phyloP scores from a whole-genome alignment of 2,888 invertebrate genomes.

The Aethes cnicana region DNA sequence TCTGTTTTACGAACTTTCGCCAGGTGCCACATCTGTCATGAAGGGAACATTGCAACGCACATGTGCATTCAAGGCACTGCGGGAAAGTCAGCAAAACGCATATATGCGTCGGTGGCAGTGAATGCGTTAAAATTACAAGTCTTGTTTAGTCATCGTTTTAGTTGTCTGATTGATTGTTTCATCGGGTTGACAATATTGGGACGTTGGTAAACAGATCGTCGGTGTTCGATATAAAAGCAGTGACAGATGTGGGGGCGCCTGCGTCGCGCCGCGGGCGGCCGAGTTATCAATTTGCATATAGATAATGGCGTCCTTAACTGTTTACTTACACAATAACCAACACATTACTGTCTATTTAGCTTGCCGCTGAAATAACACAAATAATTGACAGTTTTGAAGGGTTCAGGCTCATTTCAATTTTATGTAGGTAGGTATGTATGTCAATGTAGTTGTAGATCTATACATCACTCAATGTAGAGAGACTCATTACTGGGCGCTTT shows the following conservation, averaged over 20 bases:
- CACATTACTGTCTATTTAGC: slow-evolving; percentile 17
- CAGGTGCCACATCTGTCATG: too few species aligned
- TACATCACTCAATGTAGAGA: too few species aligned
- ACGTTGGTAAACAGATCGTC: slow-evolving; percentile 5
- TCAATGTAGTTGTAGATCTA: too few species aligned
- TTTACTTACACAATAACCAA: slow-evolving; percentile 19
- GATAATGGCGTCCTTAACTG: slow-evolving; percentile 42
- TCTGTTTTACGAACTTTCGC: too few species aligned
- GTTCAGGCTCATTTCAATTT: too few species aligned
- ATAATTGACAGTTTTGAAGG: too few species aligned
- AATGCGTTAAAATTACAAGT: not conserved
- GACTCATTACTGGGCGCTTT: too few species aligned
- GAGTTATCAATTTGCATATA: slow-evolving; percentile 55
- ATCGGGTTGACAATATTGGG: not conserved
- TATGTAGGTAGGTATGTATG: too few species aligned
- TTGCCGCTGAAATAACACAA: not conserved
- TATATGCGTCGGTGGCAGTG: too few species aligned
- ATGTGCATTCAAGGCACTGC: too few species aligned
- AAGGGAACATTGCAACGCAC: too few species aligned
- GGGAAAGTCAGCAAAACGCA: too few species aligned
- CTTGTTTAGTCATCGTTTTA: slow-evolving; percentile 1
- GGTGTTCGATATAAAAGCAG: slow-evolving; percentile 1
- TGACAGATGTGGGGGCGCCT: slow-evolving; percentile 11
- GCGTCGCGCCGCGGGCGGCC: slow-evolving; percentile 43
- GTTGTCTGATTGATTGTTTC: not conserved